Conservation (phyloP, 1,140 invertebrate species). For the Anastatus disparis region DNA sequence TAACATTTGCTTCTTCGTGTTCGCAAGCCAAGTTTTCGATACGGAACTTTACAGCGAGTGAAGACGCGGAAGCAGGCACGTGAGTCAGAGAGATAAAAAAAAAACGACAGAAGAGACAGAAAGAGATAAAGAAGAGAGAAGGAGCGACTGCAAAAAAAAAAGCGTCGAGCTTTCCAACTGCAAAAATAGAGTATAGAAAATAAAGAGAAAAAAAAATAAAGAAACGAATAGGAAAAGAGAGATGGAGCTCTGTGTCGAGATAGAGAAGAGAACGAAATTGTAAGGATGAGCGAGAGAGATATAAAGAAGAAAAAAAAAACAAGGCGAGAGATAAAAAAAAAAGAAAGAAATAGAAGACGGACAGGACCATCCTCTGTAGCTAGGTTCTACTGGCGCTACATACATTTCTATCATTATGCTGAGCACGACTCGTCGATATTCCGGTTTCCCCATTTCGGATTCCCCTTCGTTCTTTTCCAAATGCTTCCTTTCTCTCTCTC, state of each 20-base stretch:
- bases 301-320: not conserved
- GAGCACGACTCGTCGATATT: constrained; percentile 49
- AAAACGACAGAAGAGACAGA: not conserved
- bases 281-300: not conserved
- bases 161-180: not conserved
- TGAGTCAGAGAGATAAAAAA: not conserved
- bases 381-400: constrained; percentile 7
- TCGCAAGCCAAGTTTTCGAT: constrained; percentile 26
- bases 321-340: not conserved
- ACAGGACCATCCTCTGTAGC: not conserved
- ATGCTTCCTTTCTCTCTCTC: not conserved
- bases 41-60: constrained; percentile 9
- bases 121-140: not conserved
- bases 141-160: not conserved
- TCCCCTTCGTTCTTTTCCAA: constrained; percentile 20
- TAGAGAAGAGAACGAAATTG: not conserved
- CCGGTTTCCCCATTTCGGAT: constrained; percentile 48
- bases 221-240: not conserved
- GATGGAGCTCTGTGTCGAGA: not conserved
- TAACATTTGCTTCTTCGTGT: constrained; percentile 45
- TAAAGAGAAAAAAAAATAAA: not conserved
- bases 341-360: not conserved
- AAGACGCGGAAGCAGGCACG: not conserved
- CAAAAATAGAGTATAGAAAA: no score
- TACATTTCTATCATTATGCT: constrained; percentile 50